Conservation (phyloP, 2,113 vertebrate species). For the Daphoenositta chrysoptera region DNA sequence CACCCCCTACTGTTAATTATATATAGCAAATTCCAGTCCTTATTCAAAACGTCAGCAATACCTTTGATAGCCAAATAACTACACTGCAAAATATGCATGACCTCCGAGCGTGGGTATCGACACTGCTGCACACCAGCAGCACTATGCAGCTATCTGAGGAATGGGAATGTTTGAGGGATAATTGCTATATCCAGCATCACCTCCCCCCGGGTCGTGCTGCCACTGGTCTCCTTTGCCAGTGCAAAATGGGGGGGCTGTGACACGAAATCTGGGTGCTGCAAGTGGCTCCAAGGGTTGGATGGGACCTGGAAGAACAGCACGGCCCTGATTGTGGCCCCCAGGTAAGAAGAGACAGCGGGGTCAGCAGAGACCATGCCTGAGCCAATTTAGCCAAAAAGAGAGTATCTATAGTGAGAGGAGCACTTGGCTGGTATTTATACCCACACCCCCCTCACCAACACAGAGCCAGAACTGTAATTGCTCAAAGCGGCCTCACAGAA, state of each 20-base stretch:
- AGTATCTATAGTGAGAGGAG: background rate
- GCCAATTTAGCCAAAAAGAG: background rate
- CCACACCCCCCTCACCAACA: background rate
- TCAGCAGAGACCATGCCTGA: background rate
- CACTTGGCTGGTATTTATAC: background rate
- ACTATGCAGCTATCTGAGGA: background rate
- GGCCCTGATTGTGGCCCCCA: accelerated
- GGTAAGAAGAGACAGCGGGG: background rate
- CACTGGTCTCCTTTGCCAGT: background rate
- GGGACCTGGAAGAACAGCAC: accelerated
- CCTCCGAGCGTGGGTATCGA: background rate
- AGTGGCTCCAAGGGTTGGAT: background rate
- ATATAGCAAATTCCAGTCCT: background rate
- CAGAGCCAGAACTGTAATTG: background rate
- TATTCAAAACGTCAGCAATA: background rate
- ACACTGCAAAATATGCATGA: background rate
- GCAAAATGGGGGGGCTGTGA: background rate
- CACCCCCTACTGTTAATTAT: background rate
- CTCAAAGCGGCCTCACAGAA: background rate
- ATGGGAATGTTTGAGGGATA: background rate
- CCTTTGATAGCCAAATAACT: background rate
- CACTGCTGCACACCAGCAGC: background rate
- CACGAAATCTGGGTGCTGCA: background rate
- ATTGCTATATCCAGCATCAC: background rate
- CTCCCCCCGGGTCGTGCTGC: accelerated